Conservation (phyloP, 1,140 invertebrate genomes). For the Nylanderia fulva region DNA sequence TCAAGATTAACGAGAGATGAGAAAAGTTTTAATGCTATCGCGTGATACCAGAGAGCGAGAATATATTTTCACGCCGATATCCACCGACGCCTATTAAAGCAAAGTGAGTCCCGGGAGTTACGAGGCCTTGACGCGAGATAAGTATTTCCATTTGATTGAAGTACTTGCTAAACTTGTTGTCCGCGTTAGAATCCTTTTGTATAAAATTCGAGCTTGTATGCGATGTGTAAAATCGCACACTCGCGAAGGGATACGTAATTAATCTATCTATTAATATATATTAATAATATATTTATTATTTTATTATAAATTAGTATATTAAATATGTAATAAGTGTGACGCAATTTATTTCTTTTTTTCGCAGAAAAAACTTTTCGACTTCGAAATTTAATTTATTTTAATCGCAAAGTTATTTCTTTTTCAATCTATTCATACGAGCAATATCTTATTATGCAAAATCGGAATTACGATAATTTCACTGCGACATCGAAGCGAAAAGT, state of each 20-base stretch:
- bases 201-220: constrained; percentile 17
- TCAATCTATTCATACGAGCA: constrained; percentile 8
- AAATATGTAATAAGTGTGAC: constrained; percentile 14
- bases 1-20: constrained; percentile 83
- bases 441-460: constrained; percentile 1
- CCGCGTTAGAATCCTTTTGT: constrained; percentile 25
- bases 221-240: too few species aligned
- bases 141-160: constrained; percentile 53
- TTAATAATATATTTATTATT: too few species aligned
- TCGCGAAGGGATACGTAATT: not conserved
- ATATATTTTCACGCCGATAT: constrained; percentile 46
- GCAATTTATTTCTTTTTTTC: not conserved
- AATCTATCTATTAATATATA: too few species aligned
- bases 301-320: too few species aligned
- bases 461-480: not conserved
- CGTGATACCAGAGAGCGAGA: constrained; percentile 66
- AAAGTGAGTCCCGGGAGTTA: constrained; percentile 61
- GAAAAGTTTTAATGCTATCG: constrained; percentile 83
- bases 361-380: not conserved
- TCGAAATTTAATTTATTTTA: not conserved
- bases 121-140: constrained; percentile 59
- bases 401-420: too few species aligned
- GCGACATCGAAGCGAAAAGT: not conserved
- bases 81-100: constrained; percentile 62
- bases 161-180: constrained; percentile 61